phyloP scores from a whole-genome alignment of 2,888 invertebrate species.

The Lycaena phlaeas region DNA sequence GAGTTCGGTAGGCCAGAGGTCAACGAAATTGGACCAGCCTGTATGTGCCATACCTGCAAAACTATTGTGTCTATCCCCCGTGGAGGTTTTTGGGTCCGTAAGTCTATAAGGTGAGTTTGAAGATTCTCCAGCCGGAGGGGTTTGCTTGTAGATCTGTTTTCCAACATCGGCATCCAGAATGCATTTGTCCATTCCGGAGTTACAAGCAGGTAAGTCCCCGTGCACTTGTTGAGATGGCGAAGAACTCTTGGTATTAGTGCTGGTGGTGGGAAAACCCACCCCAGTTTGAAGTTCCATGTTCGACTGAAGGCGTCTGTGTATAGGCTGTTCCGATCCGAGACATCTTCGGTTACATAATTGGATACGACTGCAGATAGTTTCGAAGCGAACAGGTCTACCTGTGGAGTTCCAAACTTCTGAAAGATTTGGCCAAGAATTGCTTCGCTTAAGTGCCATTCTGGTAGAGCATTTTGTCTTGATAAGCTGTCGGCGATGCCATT shows the following conservation, averaged over 20 bases:
- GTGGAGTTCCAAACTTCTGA: no score
- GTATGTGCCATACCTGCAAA: not conserved
- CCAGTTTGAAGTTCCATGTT: slow-evolving; percentile 18
- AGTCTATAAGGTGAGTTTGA: slow-evolving; percentile 13
- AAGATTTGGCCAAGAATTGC: no score
- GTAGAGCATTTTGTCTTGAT: slow-evolving; percentile 13
- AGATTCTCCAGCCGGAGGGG: slow-evolving; percentile 13
- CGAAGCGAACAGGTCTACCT: slow-evolving; percentile 20
- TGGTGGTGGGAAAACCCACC: slow-evolving; percentile 23
- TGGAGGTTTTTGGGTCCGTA: slow-evolving; percentile 14
- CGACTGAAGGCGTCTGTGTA: slow-evolving; percentile 19
- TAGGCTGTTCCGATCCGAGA: slow-evolving; percentile 5
- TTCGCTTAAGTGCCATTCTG: slow-evolving; percentile 14
- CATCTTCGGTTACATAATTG: slow-evolving; percentile 10
- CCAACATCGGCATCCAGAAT: slow-evolving; percentile 18
- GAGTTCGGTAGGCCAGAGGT: slow-evolving; percentile 3
- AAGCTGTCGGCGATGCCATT: slow-evolving; percentile 18
- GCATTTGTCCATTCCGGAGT: slow-evolving; percentile 17
- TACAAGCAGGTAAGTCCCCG: slow-evolving; percentile 18
- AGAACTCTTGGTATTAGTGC: slow-evolving; percentile 18
- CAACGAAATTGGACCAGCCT: slow-evolving; percentile 5
- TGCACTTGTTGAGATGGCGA: slow-evolving; percentile 15
- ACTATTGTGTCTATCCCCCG: not conserved
- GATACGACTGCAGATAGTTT: slow-evolving; percentile 15
- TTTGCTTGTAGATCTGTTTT: slow-evolving; percentile 5